A percentile compares a stretch with the other conserved stretches of the same genome.
Conservation (phyloP, 2,888 invertebrate genomes). For the Temnothorax unifasciatus region DNA sequence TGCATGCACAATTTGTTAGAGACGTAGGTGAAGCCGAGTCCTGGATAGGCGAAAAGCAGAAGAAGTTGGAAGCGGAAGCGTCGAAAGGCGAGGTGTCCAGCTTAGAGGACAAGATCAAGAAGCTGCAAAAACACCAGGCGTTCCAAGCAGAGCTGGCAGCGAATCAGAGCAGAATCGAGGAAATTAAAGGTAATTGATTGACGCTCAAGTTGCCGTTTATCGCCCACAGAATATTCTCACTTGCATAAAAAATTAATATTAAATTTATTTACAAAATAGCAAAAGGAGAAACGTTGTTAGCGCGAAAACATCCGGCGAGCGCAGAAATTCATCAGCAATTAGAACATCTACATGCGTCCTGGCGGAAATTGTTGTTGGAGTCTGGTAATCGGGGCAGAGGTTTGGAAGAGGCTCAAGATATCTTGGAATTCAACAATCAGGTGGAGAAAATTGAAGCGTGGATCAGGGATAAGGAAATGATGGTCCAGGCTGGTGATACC, state of each 20-base stretch:
- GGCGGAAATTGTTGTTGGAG: slow-evolving; percentile 92
- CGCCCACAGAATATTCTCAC: not conserved
- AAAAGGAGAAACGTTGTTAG: slow-evolving; percentile 90
- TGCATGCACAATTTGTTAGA: slow-evolving; percentile 96
- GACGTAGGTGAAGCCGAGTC: slow-evolving; percentile 96
- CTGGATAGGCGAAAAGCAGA: slow-evolving; percentile 97
- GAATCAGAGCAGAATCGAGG: slow-evolving; percentile 94
- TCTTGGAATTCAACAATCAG: slow-evolving; percentile 98
- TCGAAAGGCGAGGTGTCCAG: slow-evolving; percentile 92
- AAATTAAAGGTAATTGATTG: slow-evolving; percentile 89
- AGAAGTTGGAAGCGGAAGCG: slow-evolving; percentile 93
- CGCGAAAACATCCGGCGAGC: slow-evolving; percentile 91
- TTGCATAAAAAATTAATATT: not conserved
- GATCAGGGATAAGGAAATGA: slow-evolving; percentile 98
- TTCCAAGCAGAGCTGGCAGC: slow-evolving; percentile 97
- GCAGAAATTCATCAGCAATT: slow-evolving; percentile 91
- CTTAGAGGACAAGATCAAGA: slow-evolving; percentile 98
- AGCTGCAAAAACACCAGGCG: slow-evolving; percentile 97
- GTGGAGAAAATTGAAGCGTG: slow-evolving; percentile 98
- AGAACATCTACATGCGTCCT: slow-evolving; percentile 90
- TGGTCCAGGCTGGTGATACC: slow-evolving; percentile 96
- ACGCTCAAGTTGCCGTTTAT: not conserved
- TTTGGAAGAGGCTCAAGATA: slow-evolving; percentile 98
- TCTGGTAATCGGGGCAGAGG: slow-evolving; percentile 92
- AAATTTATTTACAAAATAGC: slow-evolving; percentile 72